Percentiles rank a stretch among this genome's conserved stretches.
phyloP scores from a whole-genome alignment of 2,888 invertebrate genomes.

The Drosophila rubida region DNA sequence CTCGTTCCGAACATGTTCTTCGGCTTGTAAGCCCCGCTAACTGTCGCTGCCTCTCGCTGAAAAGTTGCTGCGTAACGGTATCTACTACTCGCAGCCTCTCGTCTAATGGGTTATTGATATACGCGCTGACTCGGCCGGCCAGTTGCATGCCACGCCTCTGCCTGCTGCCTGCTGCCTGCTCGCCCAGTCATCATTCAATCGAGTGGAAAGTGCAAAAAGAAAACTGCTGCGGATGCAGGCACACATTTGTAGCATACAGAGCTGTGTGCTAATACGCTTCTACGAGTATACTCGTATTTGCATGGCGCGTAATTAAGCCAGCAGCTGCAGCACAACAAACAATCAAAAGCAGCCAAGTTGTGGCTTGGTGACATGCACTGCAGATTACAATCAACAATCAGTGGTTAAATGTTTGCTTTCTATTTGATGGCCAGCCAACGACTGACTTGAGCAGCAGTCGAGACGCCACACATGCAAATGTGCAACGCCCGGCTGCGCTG shows the following conservation, averaged over 20 bases:
- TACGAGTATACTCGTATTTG: no score
- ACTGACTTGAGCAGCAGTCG: slow-evolving; percentile 56
- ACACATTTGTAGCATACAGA: slow-evolving; percentile 7
- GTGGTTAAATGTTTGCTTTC: slow-evolving; percentile 62
- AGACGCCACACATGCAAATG: slow-evolving; percentile 59
- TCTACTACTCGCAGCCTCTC: slow-evolving; percentile 56
- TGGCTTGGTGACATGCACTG: slow-evolving; percentile 40
- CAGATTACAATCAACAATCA: slow-evolving; percentile 32
- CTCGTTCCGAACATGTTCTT: slow-evolving; percentile 61
- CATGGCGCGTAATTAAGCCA: slow-evolving; percentile 69
- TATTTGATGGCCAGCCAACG: slow-evolving; percentile 75
- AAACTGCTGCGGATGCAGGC: slow-evolving; percentile 41
- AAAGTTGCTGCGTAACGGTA: slow-evolving; percentile 80
- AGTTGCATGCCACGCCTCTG: slow-evolving; percentile 43
- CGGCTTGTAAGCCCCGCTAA: slow-evolving; percentile 48
- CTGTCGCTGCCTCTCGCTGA: slow-evolving; percentile 9
- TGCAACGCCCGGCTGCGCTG: slow-evolving; percentile 71
- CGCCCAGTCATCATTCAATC: slow-evolving; percentile 56
- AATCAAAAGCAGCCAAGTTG: slow-evolving; percentile 47
- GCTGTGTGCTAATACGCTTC: slow-evolving; percentile 12
- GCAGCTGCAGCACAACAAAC: slow-evolving; percentile 52
- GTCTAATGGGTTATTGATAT: slow-evolving; percentile 72
- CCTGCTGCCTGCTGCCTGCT: slow-evolving; percentile 8
- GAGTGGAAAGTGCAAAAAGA: slow-evolving; percentile 68
- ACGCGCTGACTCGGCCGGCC: slow-evolving; percentile 42